Conservation (phyloP, 2,113 vertebrate species). For the Cynoglossus semilaevis region DNA sequence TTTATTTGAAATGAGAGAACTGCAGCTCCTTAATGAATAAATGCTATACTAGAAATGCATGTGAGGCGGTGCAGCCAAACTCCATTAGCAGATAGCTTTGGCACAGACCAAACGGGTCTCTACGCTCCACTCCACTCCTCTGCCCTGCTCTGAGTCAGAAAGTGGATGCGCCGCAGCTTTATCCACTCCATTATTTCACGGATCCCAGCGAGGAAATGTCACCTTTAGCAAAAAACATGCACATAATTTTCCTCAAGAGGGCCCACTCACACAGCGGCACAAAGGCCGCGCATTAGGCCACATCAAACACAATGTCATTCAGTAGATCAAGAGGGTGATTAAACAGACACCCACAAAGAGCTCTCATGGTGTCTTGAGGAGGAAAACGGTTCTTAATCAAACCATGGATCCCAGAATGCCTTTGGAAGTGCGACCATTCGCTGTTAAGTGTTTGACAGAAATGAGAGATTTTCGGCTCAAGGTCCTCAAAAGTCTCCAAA, state of each 20-base stretch:
- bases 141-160: no score
- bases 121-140: constrained; percentile 9
- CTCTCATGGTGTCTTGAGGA: constrained; percentile 52
- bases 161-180: constrained; percentile 28
- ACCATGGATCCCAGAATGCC: constrained; percentile 55
- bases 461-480: constrained; percentile 35
- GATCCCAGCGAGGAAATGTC: constrained; percentile 58
- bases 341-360: constrained; percentile 59
- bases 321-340: constrained; percentile 70
- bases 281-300: constrained; percentile 63
- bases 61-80: constrained; percentile 48
- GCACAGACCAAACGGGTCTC: constrained; percentile 38
- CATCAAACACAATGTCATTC: constrained; percentile 66
- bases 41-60: constrained; percentile 61
- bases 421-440: constrained; percentile 34
- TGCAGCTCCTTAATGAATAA: constrained; percentile 68
- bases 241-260: constrained; percentile 69
- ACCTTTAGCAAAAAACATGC: constrained; percentile 70
- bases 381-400: constrained; percentile 50
- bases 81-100: constrained; percentile 68
- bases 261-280: constrained; percentile 63
- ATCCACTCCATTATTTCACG: constrained; percentile 30
- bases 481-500: not conserved
- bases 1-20: constrained; percentile 45
- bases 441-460: constrained; percentile 26